These are phyloP conservation scores for Orchesellides sinensis DNA, from an alignment of 2,888 invertebrate species.

Conservation along the genomic window DNA sequence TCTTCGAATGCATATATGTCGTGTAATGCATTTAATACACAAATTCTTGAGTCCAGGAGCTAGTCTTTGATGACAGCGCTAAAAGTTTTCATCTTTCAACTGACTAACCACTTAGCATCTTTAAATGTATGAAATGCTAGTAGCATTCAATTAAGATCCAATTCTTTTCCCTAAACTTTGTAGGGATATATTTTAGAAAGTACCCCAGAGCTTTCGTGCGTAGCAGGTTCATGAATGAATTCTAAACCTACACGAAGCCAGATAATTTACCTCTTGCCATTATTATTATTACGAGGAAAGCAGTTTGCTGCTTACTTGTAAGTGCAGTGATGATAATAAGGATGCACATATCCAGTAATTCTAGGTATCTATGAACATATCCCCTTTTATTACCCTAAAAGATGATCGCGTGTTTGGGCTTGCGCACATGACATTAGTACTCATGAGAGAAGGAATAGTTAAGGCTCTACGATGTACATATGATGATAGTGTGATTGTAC, in stretches of 20 bases:
- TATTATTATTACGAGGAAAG: no score
- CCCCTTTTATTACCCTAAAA: slow-evolving; percentile 51
- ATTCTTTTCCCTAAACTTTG: no score
- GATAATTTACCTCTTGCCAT: no score
- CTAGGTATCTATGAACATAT: neutral
- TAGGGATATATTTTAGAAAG: no score
- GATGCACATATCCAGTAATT: slow-evolving; percentile 12
- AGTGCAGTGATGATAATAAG: slow-evolving; percentile 25
- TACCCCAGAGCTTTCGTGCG: no score
- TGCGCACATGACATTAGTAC: neutral
- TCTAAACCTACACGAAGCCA: no score
- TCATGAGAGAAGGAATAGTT: slow-evolving; percentile 46
- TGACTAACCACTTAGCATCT: slow-evolving; percentile 4
- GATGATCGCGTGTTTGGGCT: slow-evolving; percentile 61
- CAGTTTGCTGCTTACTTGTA: no score
- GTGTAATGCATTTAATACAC: slow-evolving; percentile 27
- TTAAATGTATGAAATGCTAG: neutral
- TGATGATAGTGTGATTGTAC: neutral
- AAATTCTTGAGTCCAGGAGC: slow-evolving; percentile 30
- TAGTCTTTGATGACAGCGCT: slow-evolving; percentile 69
- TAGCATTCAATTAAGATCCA: neutral
- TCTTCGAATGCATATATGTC: slow-evolving; percentile 11
- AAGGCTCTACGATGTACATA: slow-evolving; percentile 64
- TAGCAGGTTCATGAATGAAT: no score
- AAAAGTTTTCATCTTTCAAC: slow-evolving; percentile 71